These are phyloP conservation scores for Apodemus speciosus DNA, from an alignment of 2,113 vertebrate genomes.

Conservation along the genomic window DNA sequence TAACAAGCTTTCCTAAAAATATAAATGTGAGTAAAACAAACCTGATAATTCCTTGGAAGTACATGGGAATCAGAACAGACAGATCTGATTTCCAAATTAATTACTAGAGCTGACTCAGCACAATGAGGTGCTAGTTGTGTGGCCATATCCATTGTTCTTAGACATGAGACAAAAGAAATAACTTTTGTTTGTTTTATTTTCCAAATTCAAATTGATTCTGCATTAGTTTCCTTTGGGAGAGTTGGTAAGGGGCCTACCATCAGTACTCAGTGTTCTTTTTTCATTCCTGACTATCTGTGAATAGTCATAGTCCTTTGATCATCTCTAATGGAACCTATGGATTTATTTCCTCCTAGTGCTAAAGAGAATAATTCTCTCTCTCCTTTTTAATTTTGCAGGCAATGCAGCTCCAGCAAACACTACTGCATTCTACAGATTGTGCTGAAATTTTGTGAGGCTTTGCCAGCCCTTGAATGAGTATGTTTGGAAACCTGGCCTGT, in stretches of 20 bases:
- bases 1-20: slow-evolving; percentile 7
- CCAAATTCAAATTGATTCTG: slow-evolving; percentile 50
- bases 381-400: fast-evolving
- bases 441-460: fast-evolving
- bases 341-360: background rate
- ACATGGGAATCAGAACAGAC: background rate
- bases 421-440: fast-evolving
- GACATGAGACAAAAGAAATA: background rate
- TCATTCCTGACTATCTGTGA: background rate
- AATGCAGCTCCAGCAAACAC: fast-evolving
- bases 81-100: slow-evolving; percentile 1
- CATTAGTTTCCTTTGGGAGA: background rate
- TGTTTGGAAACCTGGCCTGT: background rate
- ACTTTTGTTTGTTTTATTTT: slow-evolving; percentile 4
- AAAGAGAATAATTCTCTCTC: background rate
- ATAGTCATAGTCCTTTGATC: background rate
- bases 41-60: background rate
- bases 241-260: background rate
- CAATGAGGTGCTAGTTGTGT: slow-evolving; percentile 36
- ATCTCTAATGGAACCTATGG: fast-evolving
- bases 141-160: background rate
- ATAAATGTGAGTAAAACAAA: background rate
- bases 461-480: background rate
- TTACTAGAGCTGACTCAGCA: slow-evolving; percentile 8
- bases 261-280: background rate